A percentile compares a stretch with the other conserved stretches of the same genome.
phyloP scores from a whole-genome alignment of 2,113 vertebrate genomes.

The Pangasianodon gigas region DNA sequence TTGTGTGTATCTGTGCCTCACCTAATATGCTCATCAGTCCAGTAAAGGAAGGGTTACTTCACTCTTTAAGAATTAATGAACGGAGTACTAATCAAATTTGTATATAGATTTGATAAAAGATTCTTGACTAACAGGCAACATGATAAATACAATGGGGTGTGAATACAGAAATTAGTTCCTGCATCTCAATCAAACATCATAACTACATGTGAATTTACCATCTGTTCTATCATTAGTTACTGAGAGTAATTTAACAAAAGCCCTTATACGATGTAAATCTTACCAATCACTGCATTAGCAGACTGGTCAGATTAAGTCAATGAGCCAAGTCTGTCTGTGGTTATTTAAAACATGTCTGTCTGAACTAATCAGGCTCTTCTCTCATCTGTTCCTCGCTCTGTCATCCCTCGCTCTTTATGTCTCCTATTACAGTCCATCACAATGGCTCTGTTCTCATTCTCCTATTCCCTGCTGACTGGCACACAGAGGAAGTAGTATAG shows the following conservation, averaged over 20 bases:
- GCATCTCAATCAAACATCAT: background rate
- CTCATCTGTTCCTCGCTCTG: background rate
- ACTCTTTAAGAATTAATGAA: background rate
- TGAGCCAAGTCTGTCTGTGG: background rate
- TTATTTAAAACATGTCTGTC: constrained; percentile 5
- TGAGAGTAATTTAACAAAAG: background rate
- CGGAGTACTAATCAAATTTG: background rate
- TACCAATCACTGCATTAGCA: background rate
- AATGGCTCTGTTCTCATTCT: constrained; percentile 11
- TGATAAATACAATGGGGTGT: background rate
- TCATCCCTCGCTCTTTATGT: background rate
- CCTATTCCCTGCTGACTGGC: constrained; percentile 32
- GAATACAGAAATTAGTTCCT: background rate
- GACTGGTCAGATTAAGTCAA: background rate
- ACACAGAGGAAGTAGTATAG: constrained; percentile 10
- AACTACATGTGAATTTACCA: background rate
- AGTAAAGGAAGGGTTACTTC: background rate
- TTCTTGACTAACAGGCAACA: background rate
- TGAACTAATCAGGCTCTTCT: constrained; percentile 13
- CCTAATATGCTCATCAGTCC: background rate
- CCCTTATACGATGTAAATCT: background rate
- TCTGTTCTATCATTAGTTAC: background rate
- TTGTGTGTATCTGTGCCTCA: background rate
- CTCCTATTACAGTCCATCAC: constrained; percentile 24
- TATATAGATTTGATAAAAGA: constrained; percentile 4